Base-by-base conservation (phyloP, 2,888 invertebrate species). In the Eumerus sabulonum region DNA sequence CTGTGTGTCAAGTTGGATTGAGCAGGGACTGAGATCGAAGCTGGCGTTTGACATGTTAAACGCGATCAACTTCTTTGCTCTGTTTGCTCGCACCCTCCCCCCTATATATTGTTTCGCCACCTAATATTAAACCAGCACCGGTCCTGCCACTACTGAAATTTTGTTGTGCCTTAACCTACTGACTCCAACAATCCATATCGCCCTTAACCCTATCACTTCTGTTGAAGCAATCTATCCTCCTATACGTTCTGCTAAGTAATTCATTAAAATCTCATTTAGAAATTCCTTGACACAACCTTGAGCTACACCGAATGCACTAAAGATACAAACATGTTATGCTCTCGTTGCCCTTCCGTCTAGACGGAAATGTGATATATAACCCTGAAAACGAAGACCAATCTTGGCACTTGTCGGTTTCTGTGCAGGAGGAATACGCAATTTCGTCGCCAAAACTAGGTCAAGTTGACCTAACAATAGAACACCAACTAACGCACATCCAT, bases 291-390 rank as follows among this genome's bases (percentile, higher is more conserved):
- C 40, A 7, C n/a, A 40, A 9, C 40, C 40, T 40, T 40, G 40
- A 40, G 11, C 40, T 40, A 40, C 11, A 40, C 11, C 3, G n/a
- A 40, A 7, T 4, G 27, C 3, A 3, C 40, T n/a, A 7, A 40
- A 40, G 12, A 40, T 11, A 40, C 11, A 40, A 40, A 40, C 40
- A n/a, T n/a, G n/a, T n/a, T n/a, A 40, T 27, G 3, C 27, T 27
- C 27, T 27, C 27, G 7, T 27, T 70, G 70, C 44, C 62, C 71
- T 62, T 63, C 48, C 18, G 71, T 71, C 71, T 70, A 70, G 70
- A 70, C 70, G 42, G 48, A 54, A 62, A 56, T 71, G 62, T 14
- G 35, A 57, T 57, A 17, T 5, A 18, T 9, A 66, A 48, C 27
- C 66, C 57, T 57, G 47, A 35, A 62, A 54, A 35, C 36, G 35